Conservation (phyloP, 2,797 vertebrate genomes). For the Anableps anableps region DNA sequence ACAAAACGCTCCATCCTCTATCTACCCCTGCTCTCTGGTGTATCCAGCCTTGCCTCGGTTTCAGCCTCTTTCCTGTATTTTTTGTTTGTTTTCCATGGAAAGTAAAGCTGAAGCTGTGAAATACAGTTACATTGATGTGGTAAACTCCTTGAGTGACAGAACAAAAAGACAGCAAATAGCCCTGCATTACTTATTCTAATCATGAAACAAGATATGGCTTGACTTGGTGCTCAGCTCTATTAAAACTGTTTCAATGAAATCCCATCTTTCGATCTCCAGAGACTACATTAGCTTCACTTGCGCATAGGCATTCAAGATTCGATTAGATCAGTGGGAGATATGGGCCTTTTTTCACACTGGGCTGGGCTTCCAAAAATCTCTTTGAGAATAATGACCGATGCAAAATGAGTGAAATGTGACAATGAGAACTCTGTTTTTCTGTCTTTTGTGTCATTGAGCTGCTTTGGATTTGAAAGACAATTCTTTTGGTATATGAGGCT, state of each 20-base stretch:
- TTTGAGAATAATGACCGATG: constrained; percentile 12
- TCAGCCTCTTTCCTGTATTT: constrained; percentile 33
- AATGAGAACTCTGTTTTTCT: constrained; percentile 18
- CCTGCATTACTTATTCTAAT: neutral
- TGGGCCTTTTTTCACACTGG: constrained; percentile 45
- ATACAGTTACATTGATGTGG: neutral
- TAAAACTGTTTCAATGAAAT: constrained; percentile 42
- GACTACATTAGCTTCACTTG: constrained; percentile 40
- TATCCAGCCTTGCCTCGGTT: constrained; percentile 38
- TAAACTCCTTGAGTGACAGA: constrained; percentile 6
- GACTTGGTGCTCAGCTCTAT: constrained; percentile 26
- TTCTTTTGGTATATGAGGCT: constrained; percentile 49
- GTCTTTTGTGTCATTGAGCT: constrained; percentile 23
- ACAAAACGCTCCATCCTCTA: constrained; percentile 27
- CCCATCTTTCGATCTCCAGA: constrained; percentile 31
- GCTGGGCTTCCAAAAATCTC: constrained; percentile 23
- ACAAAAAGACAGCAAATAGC: neutral
- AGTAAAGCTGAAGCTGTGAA: constrained; percentile 2
- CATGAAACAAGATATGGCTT: constrained; percentile 35
- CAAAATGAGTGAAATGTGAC: constrained; percentile 49
- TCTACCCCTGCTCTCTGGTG: constrained; percentile 30
- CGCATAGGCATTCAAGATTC: constrained; percentile 51
- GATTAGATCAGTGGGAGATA: constrained; percentile 59
- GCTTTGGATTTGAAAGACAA: constrained; percentile 49
- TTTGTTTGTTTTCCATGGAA: constrained; percentile 17